Conservation (phyloP, 2,888 invertebrate genomes). For the Lasiommata megera region DNA sequence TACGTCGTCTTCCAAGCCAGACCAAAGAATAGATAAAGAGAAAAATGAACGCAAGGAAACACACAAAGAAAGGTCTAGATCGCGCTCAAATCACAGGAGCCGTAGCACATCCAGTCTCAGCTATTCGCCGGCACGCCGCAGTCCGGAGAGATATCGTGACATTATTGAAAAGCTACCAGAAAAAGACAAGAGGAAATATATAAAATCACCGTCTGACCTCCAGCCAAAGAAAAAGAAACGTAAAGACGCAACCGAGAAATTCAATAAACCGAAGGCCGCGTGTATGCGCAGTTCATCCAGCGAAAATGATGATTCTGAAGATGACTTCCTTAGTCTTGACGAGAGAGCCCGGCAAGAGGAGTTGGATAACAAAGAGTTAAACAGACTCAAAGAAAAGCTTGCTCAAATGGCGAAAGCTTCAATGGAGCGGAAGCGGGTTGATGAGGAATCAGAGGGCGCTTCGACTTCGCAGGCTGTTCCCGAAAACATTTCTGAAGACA, state of each 20-base stretch:
- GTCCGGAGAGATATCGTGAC: constrained; percentile 86
- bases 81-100: constrained; percentile 60
- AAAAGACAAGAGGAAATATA: constrained; percentile 78
- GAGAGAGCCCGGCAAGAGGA: constrained; percentile 79
- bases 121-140: constrained; percentile 85
- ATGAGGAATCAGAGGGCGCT: constrained; percentile 50
- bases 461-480: constrained; percentile 46
- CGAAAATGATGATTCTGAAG: constrained; percentile 80
- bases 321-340: constrained; percentile 75
- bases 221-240: constrained; percentile 56
- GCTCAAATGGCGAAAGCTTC: constrained; percentile 86
- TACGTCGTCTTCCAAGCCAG: constrained; percentile 40
- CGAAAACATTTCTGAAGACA: constrained; percentile 22
- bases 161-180: constrained; percentile 81
- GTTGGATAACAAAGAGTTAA: constrained; percentile 83
- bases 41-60: constrained; percentile 43
- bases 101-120: constrained; percentile 82
- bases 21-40: constrained; percentile 39
- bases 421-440: constrained; percentile 47
- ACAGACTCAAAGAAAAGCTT: constrained; percentile 84
- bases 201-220: constrained; percentile 65
- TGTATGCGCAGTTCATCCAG: constrained; percentile 83
- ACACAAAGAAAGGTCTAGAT: constrained; percentile 46
- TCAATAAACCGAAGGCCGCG: constrained; percentile 69
- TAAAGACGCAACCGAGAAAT: constrained; percentile 39